A percentile compares a stretch with the other conserved stretches of the same genome.
Conservation (phyloP, 2,888 invertebrate genomes). For the Macaria liturata region DNA sequence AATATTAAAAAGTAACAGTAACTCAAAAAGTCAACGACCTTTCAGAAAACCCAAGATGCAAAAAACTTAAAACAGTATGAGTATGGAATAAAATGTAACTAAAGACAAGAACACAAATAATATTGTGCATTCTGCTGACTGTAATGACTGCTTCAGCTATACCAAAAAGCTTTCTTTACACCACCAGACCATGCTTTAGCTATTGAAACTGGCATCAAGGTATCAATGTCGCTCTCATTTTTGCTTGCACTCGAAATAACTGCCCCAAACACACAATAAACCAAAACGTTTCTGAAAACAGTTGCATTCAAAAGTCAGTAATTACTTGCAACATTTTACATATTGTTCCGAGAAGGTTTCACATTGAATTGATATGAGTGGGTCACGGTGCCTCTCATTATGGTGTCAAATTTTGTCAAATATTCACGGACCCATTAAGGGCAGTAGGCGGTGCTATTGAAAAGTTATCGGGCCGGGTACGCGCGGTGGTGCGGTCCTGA, state of each 20-base stretch:
- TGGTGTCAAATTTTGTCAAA: conserved; percentile 75
- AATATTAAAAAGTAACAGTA: too few relatives aligned
- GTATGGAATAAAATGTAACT: too few relatives aligned
- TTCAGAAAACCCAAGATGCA: too few relatives aligned
- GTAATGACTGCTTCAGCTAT: neutral
- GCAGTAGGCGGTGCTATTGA: conserved; percentile 61
- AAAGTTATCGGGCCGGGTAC: conserved; percentile 45
- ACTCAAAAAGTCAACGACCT: too few relatives aligned
- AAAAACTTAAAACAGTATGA: too few relatives aligned
- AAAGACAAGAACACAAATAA: too few relatives aligned
- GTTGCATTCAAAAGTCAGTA: conserved; percentile 8
- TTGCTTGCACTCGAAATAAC: neutral
- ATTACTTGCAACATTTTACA: conserved; percentile 16
- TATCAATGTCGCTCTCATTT: conserved; percentile 10
- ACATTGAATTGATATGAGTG: conserved; percentile 33
- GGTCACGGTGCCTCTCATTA: conserved; percentile 56
- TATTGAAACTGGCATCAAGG: conserved; percentile 5
- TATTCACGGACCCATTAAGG: conserved; percentile 66
- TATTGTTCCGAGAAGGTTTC: conserved; percentile 21
- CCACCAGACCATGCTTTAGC: neutral
- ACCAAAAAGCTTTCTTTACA: too few relatives aligned
- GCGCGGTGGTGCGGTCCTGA: conserved; percentile 30
- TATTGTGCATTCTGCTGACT: neutral
- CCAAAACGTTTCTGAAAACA: conserved; percentile 15
- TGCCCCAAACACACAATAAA: conserved; percentile 6